These are phyloP conservation scores for Platypus cylindrus DNA, from an alignment of 2,888 invertebrate genomes.

Conservation along the genomic window DNA sequence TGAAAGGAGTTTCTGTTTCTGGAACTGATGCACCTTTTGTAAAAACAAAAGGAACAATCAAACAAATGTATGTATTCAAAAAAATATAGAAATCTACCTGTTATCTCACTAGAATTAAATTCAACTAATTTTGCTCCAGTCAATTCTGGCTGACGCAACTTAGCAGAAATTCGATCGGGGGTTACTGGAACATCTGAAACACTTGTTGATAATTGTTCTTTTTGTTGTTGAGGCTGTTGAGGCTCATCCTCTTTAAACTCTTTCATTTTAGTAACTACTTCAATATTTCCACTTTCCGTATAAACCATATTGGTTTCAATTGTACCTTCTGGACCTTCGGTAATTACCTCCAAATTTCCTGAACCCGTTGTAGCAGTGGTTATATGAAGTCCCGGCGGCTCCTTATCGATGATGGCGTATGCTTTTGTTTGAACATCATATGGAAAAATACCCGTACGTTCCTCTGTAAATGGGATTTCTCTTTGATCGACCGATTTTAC, in stretches of 20 bases:
- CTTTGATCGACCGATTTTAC: too few relatives aligned
- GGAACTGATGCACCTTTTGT: slow-evolving; percentile 11
- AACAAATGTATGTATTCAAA: too few relatives aligned
- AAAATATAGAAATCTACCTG: too few relatives aligned
- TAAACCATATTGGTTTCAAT: slow-evolving; percentile 31
- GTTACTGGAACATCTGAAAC: too few relatives aligned
- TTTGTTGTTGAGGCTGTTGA: too few relatives aligned
- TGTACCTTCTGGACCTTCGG: slow-evolving; percentile 31
- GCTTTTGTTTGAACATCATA: slow-evolving; percentile 21
- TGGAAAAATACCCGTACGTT: slow-evolving; percentile 16
- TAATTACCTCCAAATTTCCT: slow-evolving; percentile 31
- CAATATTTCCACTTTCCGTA: slow-evolving; percentile 30
- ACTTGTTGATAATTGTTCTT: background rate
- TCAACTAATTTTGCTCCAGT: too few relatives aligned
- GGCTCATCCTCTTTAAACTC: slow-evolving; percentile 5
- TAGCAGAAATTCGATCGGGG: too few relatives aligned
- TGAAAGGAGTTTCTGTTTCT: slow-evolving; percentile 9
- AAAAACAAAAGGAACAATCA: too few relatives aligned
- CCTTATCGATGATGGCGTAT: slow-evolving; percentile 21
- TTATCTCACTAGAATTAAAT: too few relatives aligned
- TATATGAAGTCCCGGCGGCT: slow-evolving; percentile 25
- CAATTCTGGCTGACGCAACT: too few relatives aligned
- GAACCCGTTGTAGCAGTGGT: slow-evolving; percentile 29
- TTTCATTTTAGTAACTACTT: slow-evolving; percentile 20
- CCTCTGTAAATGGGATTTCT: slow-evolving; percentile 11